Conservation (phyloP, 2,113 vertebrate species). For the Rhinichthys klamathensis region DNA sequence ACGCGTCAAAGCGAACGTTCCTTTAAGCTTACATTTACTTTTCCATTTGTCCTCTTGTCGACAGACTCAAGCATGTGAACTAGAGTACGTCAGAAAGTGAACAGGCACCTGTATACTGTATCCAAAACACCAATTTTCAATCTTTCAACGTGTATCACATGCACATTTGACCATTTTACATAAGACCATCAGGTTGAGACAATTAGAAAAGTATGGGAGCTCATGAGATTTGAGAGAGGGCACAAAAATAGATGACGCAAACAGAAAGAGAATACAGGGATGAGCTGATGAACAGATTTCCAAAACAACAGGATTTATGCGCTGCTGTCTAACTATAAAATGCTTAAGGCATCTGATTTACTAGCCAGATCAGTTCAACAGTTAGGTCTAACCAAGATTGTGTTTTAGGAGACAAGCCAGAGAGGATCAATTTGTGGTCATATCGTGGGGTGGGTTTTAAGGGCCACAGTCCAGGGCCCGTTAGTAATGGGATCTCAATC, state of each 20-base stretch:
- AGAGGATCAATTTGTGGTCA: conserved; percentile 18
- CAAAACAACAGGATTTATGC: conserved; percentile 16
- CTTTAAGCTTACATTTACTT: no score
- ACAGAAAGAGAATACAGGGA: background rate
- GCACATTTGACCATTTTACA: background rate
- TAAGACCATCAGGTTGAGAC: background rate
- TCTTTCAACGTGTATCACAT: background rate
- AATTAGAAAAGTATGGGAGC: background rate
- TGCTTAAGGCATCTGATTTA: conserved; percentile 2
- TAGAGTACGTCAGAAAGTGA: background rate
- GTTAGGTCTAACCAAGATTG: conserved; percentile 24
- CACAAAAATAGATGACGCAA: background rate
- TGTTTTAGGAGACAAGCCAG: conserved; percentile 17
- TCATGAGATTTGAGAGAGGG: background rate
- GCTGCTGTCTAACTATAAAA: conserved; percentile 18
- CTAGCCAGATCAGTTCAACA: background rate
- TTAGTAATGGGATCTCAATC: conserved; percentile 19
- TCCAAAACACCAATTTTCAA: background rate
- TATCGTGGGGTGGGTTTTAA: background rate
- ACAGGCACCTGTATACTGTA: background rate
- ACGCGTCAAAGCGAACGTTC: no score
- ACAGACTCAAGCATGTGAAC: no score
- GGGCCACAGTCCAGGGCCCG: conserved; percentile 7
- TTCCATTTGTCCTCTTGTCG: no score
- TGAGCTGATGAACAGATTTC: conserved; percentile 9